Percentiles rank a stretch among this genome's conserved stretches.
phyloP scores from a whole-genome alignment of 2,797 vertebrate species.

The Schizopygopsis pylzovi region DNA sequence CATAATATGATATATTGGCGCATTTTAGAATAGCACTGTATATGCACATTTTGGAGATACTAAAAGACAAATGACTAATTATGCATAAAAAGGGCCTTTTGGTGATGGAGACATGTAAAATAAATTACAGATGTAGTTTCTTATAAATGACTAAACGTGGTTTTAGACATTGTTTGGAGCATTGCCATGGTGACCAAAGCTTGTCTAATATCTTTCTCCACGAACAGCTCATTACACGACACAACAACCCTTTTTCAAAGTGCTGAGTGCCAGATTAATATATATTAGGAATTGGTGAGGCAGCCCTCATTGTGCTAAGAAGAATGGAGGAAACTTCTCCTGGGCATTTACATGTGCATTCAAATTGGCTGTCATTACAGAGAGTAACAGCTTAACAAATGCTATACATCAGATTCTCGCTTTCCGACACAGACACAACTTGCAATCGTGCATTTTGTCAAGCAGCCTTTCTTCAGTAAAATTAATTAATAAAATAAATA shows the following conservation, averaged over 20 bases:
- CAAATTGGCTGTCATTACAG: conserved; percentile 57
- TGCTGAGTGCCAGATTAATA: conserved; percentile 69
- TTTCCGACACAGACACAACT: conserved; percentile 24
- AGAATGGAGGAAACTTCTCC: conserved; percentile 55
- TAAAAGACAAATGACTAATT: conserved; percentile 80
- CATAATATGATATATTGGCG: conserved; percentile 82
- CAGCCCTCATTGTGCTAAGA: conserved; percentile 56
- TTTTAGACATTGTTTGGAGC: conserved; percentile 79
- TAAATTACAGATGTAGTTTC: conserved; percentile 78
- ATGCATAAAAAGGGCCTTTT: conserved; percentile 76
- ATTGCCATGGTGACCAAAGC: conserved; percentile 87
- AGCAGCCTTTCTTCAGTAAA: conserved; percentile 1
- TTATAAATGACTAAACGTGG: conserved; percentile 76
- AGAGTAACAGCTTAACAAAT: conserved; percentile 48
- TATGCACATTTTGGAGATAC: conserved; percentile 77
- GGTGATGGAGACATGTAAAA: conserved; percentile 75
- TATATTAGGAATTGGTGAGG: conserved; percentile 65
- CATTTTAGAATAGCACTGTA: conserved; percentile 81
- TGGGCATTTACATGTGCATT: conserved; percentile 58
- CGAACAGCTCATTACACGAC: conserved; percentile 70
- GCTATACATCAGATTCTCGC: conserved; percentile 32
- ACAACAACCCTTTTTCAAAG: conserved; percentile 62
- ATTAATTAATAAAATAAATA: conserved; percentile 46
- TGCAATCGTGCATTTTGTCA: conserved; percentile 27
- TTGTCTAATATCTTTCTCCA: conserved; percentile 87